These are phyloP conservation scores for Galerucella nymphaeae DNA, from an alignment of 2,888 invertebrate genomes.

Conservation along the genomic window DNA sequence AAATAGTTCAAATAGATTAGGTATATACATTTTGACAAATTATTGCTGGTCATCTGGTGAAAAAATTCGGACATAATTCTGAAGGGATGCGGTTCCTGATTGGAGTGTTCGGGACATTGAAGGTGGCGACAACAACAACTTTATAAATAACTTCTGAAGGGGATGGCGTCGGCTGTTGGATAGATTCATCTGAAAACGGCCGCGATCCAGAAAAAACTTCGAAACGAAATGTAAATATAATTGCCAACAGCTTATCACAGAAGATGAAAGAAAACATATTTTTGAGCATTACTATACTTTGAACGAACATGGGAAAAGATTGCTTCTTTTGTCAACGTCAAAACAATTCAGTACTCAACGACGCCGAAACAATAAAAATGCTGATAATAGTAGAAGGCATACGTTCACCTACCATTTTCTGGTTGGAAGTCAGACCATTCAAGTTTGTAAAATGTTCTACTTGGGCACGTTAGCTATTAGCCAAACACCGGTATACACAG, in stretches of 20 bases:
- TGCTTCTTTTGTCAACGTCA: no score
- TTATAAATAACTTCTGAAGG: background rate
- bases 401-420: no score
- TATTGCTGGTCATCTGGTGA: background rate
- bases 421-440: no score
- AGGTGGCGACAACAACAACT: background rate
- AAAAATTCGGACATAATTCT: background rate
- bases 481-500: no score
- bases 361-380: no score
- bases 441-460: no score
- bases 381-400: no score
- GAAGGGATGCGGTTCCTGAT: background rate
- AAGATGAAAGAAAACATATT: conserved; percentile 1
- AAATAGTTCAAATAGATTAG: no score
- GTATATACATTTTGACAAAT: background rate
- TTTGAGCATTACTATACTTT: no score
- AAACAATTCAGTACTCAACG: no score
- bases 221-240: conserved; percentile 27
- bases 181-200: background rate
- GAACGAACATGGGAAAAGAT: no score
- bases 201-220: conserved; percentile 1
- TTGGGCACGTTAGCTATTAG: no score
- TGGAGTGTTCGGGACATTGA: background rate
- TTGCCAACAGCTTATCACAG: conserved; percentile 22
- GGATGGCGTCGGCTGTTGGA: background rate